Conservation (phyloP, 1,140 invertebrate genomes). For the Apis cerana region DNA sequence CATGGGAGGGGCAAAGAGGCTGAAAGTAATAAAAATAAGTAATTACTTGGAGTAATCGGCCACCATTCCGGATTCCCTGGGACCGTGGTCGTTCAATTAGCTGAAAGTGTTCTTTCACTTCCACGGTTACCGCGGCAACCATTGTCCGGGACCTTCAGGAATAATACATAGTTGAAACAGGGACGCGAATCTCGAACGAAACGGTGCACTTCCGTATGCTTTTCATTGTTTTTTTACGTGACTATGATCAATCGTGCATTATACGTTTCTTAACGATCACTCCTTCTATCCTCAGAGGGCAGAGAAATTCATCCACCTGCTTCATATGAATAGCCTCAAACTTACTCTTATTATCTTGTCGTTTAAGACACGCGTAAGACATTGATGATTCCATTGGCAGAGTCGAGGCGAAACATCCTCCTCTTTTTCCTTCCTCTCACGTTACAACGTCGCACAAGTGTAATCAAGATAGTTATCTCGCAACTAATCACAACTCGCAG, state of each 20-base stretch:
- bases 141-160: constrained; percentile 30
- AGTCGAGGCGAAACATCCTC: no score
- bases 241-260: background rate
- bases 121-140: constrained; percentile 41
- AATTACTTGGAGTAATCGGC: constrained; percentile 55
- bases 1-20: constrained; percentile 46
- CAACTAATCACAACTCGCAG: background rate
- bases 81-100: constrained; percentile 53
- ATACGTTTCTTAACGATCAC: background rate
- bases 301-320: no score
- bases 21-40: constrained; percentile 60
- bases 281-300: no score
- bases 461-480: background rate
- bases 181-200: background rate
- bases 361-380: no score
- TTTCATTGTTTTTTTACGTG: background rate
- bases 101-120: constrained; percentile 54
- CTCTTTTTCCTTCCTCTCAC: background rate
- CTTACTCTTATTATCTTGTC: no score
- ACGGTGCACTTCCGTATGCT: background rate
- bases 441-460: background rate
- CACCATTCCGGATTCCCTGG: constrained; percentile 35
- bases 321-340: no score
- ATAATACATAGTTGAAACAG: constrained; percentile 6
- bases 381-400: no score